These are phyloP conservation scores for Todus mexicanus DNA, from an alignment of 2,797 vertebrate species.

Conservation along the genomic window DNA sequence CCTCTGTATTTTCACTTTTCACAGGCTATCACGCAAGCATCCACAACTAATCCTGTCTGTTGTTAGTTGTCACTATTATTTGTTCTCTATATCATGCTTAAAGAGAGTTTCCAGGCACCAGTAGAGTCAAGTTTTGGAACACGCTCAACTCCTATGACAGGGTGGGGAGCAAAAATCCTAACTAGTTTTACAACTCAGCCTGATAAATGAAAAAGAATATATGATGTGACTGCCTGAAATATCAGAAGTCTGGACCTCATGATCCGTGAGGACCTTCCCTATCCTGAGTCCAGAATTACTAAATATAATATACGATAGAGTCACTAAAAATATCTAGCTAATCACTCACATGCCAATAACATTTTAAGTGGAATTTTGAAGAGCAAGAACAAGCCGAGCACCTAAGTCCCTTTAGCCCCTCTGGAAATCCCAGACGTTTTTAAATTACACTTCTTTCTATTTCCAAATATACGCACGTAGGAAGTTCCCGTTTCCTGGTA, in stretches of 20 bases:
- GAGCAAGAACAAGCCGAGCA: background rate
- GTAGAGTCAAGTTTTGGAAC: background rate
- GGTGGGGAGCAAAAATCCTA: background rate
- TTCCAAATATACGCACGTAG: background rate
- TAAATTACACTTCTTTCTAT: background rate
- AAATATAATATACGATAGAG: background rate
- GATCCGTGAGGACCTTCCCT: background rate
- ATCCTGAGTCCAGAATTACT: background rate
- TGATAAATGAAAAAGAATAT: constrained; percentile 29
- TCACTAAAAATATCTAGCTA: constrained; percentile 17
- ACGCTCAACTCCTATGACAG: background rate
- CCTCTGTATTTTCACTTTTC: background rate
- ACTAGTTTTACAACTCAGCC: constrained; percentile 19
- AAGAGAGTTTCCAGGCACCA: background rate
- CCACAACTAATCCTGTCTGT: background rate
- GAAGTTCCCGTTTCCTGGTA: background rate
- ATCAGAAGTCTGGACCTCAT: constrained; percentile 19
- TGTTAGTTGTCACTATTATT: background rate
- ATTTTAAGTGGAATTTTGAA: background rate
- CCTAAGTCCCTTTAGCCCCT: background rate
- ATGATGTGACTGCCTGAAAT: constrained; percentile 39
- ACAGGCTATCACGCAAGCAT: background rate
- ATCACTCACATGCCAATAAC: background rate
- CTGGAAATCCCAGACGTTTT: background rate
- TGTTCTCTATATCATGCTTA: background rate